Evolutionary conservation across 2,797 vertebrate genomes (phyloP).

Genomic region (Psittacula derbiana): DNA sequence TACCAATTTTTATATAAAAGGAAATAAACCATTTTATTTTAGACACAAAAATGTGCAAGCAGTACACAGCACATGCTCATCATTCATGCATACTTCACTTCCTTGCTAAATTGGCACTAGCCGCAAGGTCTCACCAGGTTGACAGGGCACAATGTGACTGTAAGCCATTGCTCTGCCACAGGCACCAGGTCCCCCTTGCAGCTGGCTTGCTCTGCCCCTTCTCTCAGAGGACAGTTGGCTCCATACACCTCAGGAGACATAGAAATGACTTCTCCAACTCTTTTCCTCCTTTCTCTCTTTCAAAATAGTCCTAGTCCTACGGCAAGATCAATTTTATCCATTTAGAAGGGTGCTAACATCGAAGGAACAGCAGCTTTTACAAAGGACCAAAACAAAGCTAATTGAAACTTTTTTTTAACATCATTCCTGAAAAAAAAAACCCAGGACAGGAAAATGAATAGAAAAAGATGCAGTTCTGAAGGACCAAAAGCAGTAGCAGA

Average conservation of each 20-base stretch:
- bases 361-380: not conserved
- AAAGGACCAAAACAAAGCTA: not conserved
- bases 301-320: not conserved
- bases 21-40: not conserved
- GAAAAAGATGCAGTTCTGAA: not conserved
- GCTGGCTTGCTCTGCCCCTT: not conserved
- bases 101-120: not conserved
- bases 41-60: not conserved
- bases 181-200: rapidly evolving
- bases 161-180: not conserved
- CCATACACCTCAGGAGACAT: not conserved
- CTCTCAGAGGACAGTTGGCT: not conserved
- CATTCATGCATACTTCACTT: not conserved
- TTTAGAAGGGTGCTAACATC: not conserved
- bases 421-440: not conserved
- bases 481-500: conserved; percentile 10
- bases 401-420: not conserved
- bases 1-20: not conserved
- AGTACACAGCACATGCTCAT: not conserved
- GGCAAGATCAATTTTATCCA: not conserved
- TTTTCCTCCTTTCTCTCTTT: not conserved
- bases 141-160: not conserved
- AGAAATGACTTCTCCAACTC: not conserved
- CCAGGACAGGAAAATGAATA: not conserved
- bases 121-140: not conserved